These are phyloP conservation scores for Progne subis DNA, from an alignment of 2,113 vertebrate genomes.

Conservation along the genomic window DNA sequence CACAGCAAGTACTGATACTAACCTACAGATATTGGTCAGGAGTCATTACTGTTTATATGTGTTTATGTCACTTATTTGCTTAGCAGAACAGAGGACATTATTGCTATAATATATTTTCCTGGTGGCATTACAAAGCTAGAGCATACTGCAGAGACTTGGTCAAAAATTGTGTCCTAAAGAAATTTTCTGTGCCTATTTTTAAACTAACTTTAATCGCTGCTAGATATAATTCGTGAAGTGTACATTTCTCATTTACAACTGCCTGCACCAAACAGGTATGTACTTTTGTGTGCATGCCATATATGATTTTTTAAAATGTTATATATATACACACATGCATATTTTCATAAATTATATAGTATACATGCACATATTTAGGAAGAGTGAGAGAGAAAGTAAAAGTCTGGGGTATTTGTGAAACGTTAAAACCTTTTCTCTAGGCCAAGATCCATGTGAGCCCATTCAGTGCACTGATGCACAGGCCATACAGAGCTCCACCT, in stretches of 20 bases:
- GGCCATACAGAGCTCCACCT: rapidly evolving
- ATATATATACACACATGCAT: rapidly evolving
- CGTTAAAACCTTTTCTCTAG: not conserved
- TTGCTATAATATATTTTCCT: not conserved
- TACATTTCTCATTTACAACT: not conserved
- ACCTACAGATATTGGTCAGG: not conserved
- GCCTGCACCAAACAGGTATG: rapidly evolving
- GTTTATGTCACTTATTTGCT: not conserved
- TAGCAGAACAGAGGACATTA: not conserved
- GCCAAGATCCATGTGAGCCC: not conserved
- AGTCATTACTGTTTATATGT: not conserved
- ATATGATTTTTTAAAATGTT: not conserved
- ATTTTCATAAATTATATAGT: not conserved
- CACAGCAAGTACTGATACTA: not conserved
- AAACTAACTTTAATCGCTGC: not conserved
- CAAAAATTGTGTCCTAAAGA: not conserved
- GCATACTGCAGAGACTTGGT: not conserved
- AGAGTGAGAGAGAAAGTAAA: not conserved
- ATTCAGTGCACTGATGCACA: rapidly evolving
- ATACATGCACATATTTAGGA: not conserved
- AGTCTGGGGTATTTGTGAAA: not conserved
- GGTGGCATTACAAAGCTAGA: not conserved
- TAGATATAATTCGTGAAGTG: not conserved
- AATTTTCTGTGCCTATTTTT: not conserved
- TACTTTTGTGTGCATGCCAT: not conserved